Conservation (phyloP, 1,140 invertebrate species). For the Trypoxylus dichotomus region DNA sequence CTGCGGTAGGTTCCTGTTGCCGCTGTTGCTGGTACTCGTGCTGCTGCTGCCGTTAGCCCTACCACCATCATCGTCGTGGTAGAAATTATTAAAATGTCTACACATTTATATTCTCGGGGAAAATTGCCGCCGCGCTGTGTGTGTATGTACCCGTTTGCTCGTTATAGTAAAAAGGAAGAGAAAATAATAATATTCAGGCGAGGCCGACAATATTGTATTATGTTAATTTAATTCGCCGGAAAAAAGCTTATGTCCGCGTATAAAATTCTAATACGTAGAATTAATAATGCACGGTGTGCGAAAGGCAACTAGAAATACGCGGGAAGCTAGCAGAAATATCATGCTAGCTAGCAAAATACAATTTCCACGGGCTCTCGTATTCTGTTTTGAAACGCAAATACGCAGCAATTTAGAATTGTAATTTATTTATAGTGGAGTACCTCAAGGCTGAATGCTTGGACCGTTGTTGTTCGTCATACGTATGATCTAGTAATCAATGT, state of each 20-base stretch:
- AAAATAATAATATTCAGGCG: background rate
- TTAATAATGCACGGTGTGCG: background rate
- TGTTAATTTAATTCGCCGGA: slow-evolving; percentile 8
- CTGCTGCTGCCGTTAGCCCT: background rate
- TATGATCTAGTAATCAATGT: too few species aligned
- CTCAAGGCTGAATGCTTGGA: too few species aligned
- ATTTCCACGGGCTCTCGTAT: too few species aligned
- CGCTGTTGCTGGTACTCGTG: too few species aligned
- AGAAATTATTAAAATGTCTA: background rate
- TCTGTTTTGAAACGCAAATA: too few species aligned
- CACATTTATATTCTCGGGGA: background rate
- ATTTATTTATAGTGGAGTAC: too few species aligned
- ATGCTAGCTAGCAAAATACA: too few species aligned
- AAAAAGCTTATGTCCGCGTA: background rate
- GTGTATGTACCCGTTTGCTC: background rate
- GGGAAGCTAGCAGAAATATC: too few species aligned
- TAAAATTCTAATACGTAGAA: background rate
- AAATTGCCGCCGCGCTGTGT: background rate
- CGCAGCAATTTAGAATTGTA: too few species aligned
- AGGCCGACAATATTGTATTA: background rate
- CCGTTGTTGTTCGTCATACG: too few species aligned
- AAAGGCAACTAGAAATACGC: too few species aligned
- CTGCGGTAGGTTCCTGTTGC: too few species aligned
- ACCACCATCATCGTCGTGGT: background rate
- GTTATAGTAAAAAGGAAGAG: background rate